A percentile compares a stretch with the other conserved stretches of the same genome.
Conservation (phyloP, 35 echinoderm and acorn worm genomes). For the Apostichopus parvimensis region DNA sequence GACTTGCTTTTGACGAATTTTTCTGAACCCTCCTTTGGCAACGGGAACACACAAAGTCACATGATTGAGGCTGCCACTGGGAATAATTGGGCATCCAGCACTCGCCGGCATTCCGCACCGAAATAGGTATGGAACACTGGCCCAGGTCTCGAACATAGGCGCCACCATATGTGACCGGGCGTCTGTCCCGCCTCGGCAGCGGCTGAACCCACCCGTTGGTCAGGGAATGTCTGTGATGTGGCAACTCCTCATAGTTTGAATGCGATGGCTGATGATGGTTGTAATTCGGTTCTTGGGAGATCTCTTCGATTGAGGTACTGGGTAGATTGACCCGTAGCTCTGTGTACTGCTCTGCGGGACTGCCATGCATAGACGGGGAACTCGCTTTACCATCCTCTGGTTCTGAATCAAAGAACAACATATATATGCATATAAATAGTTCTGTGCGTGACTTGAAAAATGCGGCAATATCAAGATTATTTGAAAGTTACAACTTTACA, state of each 20-base stretch:
- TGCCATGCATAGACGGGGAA: slow-evolving; percentile 27
- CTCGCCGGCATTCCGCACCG: background rate
- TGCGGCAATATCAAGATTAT: no score
- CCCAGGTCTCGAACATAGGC: slow-evolving; percentile 46
- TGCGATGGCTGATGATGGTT: slow-evolving; percentile 33
- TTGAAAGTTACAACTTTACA: no score
- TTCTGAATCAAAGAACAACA: slow-evolving; percentile 4
- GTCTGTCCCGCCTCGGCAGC: slow-evolving; percentile 43
- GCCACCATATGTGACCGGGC: slow-evolving; percentile 55
- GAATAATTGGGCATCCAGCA: slow-evolving; percentile 34
- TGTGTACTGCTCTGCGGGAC: slow-evolving; percentile 61
- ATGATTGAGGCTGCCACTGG: slow-evolving; percentile 62
- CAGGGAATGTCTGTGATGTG: slow-evolving; percentile 64
- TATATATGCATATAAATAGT: background rate
- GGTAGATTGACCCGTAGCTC: slow-evolving; percentile 66
- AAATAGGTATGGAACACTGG: slow-evolving; percentile 34
- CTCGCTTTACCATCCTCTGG: slow-evolving; percentile 35
- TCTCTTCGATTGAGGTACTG: slow-evolving; percentile 56
- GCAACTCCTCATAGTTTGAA: slow-evolving; percentile 39
- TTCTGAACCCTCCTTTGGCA: slow-evolving; percentile 78
- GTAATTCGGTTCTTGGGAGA: slow-evolving; percentile 13
- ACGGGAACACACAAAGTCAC: slow-evolving; percentile 84
- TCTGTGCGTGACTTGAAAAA: no score
- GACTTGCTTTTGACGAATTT: slow-evolving; percentile 42
- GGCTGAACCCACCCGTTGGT: slow-evolving; percentile 48